phyloP scores from a whole-genome alignment of 2,113 vertebrate species.

The Eurystomus gularis region DNA sequence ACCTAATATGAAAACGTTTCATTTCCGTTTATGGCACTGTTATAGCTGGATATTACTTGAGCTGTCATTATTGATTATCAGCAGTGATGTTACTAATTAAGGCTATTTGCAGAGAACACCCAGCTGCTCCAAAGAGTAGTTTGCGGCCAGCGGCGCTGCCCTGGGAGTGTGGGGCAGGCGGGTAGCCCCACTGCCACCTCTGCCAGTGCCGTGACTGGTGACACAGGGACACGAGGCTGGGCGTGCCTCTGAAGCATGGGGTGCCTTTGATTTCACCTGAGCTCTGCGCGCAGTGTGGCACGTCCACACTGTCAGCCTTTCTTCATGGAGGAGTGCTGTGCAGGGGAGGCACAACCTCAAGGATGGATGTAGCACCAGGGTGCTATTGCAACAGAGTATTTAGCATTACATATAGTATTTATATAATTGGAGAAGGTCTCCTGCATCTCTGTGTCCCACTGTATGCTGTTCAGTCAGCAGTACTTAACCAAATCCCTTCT shows the following conservation, averaged over 20 bases:
- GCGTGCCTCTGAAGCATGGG: fast-evolving
- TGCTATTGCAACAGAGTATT: neutral
- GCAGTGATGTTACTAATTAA: neutral
- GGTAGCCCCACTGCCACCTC: fast-evolving
- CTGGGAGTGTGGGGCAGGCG: fast-evolving
- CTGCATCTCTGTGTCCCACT: fast-evolving
- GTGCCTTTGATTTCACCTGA: neutral
- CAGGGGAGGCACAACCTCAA: fast-evolving
- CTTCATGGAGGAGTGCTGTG: fast-evolving
- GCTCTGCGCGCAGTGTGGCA: fast-evolving
- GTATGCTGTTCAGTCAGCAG: neutral
- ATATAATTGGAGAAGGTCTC: neutral
- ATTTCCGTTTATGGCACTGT: neutral
- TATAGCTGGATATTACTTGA: neutral
- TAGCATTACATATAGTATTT: neutral
- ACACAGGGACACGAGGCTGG: fast-evolving
- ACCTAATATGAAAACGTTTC: neutral
- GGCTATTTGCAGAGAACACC: neutral
- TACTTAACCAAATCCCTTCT: neutral
- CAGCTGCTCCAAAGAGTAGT: neutral
- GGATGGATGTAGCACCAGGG: neutral
- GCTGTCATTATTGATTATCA: neutral
- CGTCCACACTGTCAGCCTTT: neutral
- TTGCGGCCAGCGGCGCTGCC: fast-evolving
- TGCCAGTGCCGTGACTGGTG: fast-evolving